Evolutionary conservation across 2,888 invertebrate species (phyloP), one percentile per base, ranked within the genome.

Genomic region (Entomobrya multifasciata): DNA sequence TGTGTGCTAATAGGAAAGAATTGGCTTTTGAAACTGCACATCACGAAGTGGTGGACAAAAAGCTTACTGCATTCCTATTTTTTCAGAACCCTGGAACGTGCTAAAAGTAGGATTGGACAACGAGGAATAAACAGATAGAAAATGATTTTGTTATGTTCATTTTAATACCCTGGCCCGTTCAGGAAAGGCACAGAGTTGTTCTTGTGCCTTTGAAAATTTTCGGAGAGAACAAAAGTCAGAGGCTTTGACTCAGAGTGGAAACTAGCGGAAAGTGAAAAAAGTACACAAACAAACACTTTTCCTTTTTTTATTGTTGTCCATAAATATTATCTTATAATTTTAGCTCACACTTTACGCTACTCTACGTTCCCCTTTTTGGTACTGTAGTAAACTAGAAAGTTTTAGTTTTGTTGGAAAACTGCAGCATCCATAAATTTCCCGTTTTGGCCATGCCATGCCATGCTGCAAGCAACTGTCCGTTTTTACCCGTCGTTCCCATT

Each of bases 341-440:
- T 36, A 36, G 8, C 36, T 36, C 36, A 36, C 5, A 36, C 36
- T 36, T 8, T 36, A 36, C 36, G 8, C 36, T 36, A 36, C 36
- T 36, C 36, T 36, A 8, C 36, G 4, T 36, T 36, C 36, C 36
- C 36, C 8, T 36, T 6, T 36, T 36, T 36, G 36, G 8, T 36
- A 36, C 22, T 57, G 57, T 22, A 5, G 20, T 20, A 11, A 22
- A n/a, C 30, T 30, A 36, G 3, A 57, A 57, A 22, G 57, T 57
- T 57, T 22, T 36, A 36, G 36, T 49, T 25, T 15, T 5, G 22
- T 44, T 67, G 8, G 70, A 70, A 70, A 70, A 47, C 70, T 70
- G 70, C 70, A 70, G 70, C 27, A 27, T 20, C 47, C 47, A 70
- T 70, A 70, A 70, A 70, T 70, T 47, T 70, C 13, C 70, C 70